A percentile compares a stretch with the other conserved stretches of the same genome.
phyloP scores from a whole-genome alignment of 2,888 invertebrate genomes.

The Proisotoma minuta region DNA sequence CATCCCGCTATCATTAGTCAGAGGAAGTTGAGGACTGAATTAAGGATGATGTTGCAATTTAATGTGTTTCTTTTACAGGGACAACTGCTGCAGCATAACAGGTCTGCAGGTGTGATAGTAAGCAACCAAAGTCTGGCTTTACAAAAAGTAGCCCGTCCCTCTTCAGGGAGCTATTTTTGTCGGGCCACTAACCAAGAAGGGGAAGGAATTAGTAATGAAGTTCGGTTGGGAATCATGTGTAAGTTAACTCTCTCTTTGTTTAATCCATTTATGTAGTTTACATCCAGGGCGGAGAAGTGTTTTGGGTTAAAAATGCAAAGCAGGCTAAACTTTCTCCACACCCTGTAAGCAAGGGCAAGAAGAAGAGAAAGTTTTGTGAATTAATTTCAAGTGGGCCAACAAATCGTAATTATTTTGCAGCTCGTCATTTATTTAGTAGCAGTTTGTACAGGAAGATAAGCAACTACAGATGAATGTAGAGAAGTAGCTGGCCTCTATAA shows the following conservation, averaged over 20 bases:
- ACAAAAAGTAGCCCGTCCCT: constrained; percentile 79
- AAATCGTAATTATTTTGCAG: not conserved
- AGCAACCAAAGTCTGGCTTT: constrained; percentile 88
- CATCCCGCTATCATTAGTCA: too few species aligned
- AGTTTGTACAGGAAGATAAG: too few species aligned
- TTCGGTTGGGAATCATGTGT: constrained; percentile 82
- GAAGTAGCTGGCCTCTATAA: too few species aligned
- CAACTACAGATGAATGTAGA: too few species aligned
- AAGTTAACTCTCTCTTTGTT: constrained; percentile 54
- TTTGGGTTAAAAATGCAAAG: not conserved
- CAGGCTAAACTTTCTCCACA: not conserved
- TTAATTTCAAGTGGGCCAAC: not conserved
- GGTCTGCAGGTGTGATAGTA: constrained; percentile 78
- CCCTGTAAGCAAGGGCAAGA: not conserved
- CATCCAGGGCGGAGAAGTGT: too few species aligned
- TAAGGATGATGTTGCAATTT: not conserved
- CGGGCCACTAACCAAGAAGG: constrained; percentile 82
- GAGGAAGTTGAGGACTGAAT: not conserved
- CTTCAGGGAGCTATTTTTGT: constrained; percentile 81
- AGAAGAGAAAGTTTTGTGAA: not conserved
- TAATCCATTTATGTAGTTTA: not conserved
- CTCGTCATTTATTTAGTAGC: not conserved
- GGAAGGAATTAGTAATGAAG: constrained; percentile 79
- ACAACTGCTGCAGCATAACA: constrained; percentile 73
- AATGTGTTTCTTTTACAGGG: constrained; percentile 57